Evolutionary conservation across 2,797 vertebrate species (phyloP).

Genomic region (Tachyglossus aculeatus): DNA sequence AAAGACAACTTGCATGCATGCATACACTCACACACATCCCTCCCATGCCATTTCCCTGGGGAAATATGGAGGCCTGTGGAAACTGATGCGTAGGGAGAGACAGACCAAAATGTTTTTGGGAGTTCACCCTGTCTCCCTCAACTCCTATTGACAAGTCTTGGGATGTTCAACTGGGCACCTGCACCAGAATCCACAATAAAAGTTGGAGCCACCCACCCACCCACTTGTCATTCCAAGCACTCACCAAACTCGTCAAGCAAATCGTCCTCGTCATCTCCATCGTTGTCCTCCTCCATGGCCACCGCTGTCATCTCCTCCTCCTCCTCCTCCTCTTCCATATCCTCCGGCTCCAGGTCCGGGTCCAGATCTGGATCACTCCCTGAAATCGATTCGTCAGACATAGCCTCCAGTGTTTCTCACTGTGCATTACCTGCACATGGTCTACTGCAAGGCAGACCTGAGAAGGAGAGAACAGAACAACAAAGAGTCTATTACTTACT

Average conservation of each 20-base stretch:
- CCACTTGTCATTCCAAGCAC: constrained; percentile 6
- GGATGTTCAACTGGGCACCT: no score
- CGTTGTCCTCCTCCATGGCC: constrained; percentile 72
- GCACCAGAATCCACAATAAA: no score
- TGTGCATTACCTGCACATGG: constrained; percentile 93
- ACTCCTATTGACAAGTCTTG: neutral
- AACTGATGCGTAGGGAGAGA: no score
- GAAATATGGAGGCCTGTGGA: no score
- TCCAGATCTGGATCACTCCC: constrained; percentile 96
- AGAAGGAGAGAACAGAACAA: neutral
- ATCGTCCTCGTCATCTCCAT: constrained; percentile 78
- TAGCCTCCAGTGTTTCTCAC: constrained; percentile 86
- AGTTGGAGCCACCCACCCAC: no score
- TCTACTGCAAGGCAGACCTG: constrained; percentile 72
- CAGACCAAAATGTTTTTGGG: no score
- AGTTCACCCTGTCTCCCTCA: neutral
- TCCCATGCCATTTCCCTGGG: no score
- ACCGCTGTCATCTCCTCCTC: no score
- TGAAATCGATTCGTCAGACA: constrained; percentile 98
- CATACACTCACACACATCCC: no score
- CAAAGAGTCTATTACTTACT: neutral
- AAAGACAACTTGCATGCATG: no score
- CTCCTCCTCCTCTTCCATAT: constrained; percentile 84
- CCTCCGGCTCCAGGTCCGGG: constrained; percentile 86
- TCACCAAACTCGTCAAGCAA: constrained; percentile 77